Base-by-base conservation (phyloP, 2,888 invertebrate genomes). In the Cryptocephalus moraei region DNA sequence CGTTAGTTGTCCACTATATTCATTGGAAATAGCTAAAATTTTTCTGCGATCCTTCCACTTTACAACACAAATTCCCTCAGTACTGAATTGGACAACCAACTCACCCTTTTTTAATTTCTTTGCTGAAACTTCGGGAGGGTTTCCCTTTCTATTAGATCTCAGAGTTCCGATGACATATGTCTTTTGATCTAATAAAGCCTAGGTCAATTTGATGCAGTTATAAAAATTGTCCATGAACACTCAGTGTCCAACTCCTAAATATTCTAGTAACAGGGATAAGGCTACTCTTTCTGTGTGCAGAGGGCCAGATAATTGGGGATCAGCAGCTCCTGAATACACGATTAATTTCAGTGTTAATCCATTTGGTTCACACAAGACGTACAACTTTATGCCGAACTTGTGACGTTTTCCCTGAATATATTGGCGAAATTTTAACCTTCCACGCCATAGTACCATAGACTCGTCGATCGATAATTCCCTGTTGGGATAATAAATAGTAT, bases 191-290 rank as follows among this genome's bases (percentile, higher is more conserved):
- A 34, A 34, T 9, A 34, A 34, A 34, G 9, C n/a, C n/a, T 9
- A 9, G 9, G 34, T 34, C 34, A 34, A n/a, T n/a, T n/a, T n/a
- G n/a, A n/a, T n/a, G n/a, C n/a, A n/a, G 33, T 45, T 45, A 41
- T 45, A 45, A 31, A 38, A 46, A 41, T 41, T 45, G 33, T 39
- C 41, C 45, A 45, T 45, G 33, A 10, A 45, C n/a, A 45, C 41
- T 13, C 41, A 31, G 40, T 41, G 46, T 41, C 41, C 41, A 10
- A 41, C 41, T 8, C 32, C 34, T 9, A 46, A 41, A 8, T 32
- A 13, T 8, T 9, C 34, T 9, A 41, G 12, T 22, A 41, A 32
- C 42, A 41, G 42, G 8, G 41, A 33, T 32, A 41, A 45, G 33
- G 41, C 39, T 32, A 39, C 45, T 39, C 40, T 39, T 45, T 45